Evolutionary conservation across 2,113 vertebrate genomes (phyloP).

Genomic region (Dascyllus trimaculatus): DNA sequence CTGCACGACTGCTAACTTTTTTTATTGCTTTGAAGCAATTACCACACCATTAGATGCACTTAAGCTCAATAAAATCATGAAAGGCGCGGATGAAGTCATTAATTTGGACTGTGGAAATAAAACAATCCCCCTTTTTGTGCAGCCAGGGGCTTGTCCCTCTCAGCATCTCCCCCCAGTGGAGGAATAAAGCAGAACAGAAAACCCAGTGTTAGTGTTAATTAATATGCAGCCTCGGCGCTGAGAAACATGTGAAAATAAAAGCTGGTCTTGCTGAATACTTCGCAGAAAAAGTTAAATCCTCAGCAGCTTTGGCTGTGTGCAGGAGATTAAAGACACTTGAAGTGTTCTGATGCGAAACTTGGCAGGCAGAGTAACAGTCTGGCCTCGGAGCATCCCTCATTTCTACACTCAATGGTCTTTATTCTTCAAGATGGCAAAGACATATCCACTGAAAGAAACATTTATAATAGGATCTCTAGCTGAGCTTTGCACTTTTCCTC

Average conservation of each 20-base stretch:
- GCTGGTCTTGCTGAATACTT: neutral
- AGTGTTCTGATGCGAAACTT: conserved; percentile 28
- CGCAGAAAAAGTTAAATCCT: conserved; percentile 2
- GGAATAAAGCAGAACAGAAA: conserved; percentile 19
- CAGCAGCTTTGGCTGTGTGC: conserved; percentile 7
- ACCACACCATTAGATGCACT: conserved; percentile 28
- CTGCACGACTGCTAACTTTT: neutral
- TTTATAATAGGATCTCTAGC: conserved; percentile 21
- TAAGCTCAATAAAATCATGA: conserved; percentile 37
- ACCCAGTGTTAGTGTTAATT: neutral
- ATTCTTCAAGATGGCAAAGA: conserved; percentile 38
- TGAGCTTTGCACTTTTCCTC: conserved; percentile 17
- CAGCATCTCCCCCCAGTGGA: conserved; percentile 69
- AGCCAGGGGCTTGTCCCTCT: conserved; percentile 22
- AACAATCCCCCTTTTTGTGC: conserved; percentile 2
- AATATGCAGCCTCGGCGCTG: neutral
- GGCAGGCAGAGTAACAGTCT: conserved; percentile 27
- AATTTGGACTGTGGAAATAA: conserved; percentile 52
- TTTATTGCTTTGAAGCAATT: conserved; percentile 48
- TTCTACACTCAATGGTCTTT: conserved; percentile 12
- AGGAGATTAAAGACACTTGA: conserved; percentile 38
- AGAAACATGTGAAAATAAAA: neutral
- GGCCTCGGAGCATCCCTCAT: conserved; percentile 43
- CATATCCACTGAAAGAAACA: conserved; percentile 2
- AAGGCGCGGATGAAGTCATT: conserved; percentile 44